Conservation (phyloP, 1,140 invertebrate genomes). For the Ectropis grisescens region DNA sequence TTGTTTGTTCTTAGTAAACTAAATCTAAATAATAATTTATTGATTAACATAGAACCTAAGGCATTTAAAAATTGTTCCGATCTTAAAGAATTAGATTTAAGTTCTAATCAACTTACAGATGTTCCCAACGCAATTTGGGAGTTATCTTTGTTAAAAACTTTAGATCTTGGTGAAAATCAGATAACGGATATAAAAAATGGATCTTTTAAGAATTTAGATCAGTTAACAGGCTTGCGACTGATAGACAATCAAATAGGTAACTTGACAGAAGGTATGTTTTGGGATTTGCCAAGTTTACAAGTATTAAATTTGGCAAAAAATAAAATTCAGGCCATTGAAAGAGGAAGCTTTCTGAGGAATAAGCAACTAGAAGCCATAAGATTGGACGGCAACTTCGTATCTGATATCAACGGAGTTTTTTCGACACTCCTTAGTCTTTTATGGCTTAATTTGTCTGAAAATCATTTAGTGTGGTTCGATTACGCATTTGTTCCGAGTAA, state of each 20-base stretch:
- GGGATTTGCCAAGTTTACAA: slow-evolving; percentile 84
- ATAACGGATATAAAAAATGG: slow-evolving; percentile 85
- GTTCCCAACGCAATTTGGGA: slow-evolving; percentile 88
- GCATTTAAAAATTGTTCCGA: slow-evolving; percentile 92
- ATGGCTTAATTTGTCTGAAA: slow-evolving; percentile 90
- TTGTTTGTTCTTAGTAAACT: slow-evolving; percentile 87
- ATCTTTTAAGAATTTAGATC: slow-evolving; percentile 85
- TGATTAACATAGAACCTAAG: slow-evolving; percentile 81
- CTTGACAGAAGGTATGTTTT: slow-evolving; percentile 86
- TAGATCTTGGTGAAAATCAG: slow-evolving; percentile 90
- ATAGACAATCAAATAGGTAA: slow-evolving; percentile 91
- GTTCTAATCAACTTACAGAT: slow-evolving; percentile 84
- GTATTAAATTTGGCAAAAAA: slow-evolving; percentile 90
- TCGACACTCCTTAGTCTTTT: slow-evolving; percentile 82
- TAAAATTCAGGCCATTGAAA: slow-evolving; percentile 85
- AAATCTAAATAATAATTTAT: slow-evolving; percentile 86
- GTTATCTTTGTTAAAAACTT: slow-evolving; percentile 84
- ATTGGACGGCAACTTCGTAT: slow-evolving; percentile 87
- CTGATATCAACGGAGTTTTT: slow-evolving; percentile 90
- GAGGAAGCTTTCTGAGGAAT: slow-evolving; percentile 86
- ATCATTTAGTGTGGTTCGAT: slow-evolving; percentile 92
- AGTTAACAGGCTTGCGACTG: slow-evolving; percentile 85
- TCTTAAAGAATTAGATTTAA: slow-evolving; percentile 89
- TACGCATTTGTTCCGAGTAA: slow-evolving; percentile 89
- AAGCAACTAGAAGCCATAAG: slow-evolving; percentile 85